Percentiles rank a stretch among this genome's conserved stretches.
Conservation (phyloP, 2,888 invertebrate genomes). For the Bombylius discolor region DNA sequence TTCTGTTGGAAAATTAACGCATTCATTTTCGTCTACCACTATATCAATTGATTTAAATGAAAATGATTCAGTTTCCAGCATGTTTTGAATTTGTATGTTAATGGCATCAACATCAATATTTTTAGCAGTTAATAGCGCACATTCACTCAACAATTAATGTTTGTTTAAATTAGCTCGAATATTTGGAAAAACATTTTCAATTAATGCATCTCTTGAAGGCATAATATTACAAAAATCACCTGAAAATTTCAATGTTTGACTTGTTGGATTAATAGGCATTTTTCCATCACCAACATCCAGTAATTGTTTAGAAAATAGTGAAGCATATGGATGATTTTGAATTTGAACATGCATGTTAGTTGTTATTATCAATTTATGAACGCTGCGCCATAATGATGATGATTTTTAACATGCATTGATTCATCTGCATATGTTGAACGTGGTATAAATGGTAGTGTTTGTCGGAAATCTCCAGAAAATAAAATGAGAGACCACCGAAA, state of each 20-base stretch:
- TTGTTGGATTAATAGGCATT: constrained; percentile 12
- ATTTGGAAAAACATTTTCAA: constrained; percentile 13
- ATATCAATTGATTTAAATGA: background rate
- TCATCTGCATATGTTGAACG: constrained; percentile 16
- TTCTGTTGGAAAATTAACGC: too few relatives aligned
- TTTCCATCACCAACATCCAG: constrained; percentile 11
- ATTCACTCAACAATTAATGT: too few relatives aligned
- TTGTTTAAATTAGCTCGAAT: too few relatives aligned
- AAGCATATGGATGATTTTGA: constrained; percentile 11
- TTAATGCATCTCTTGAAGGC: constrained; percentile 15
- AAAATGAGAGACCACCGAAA: constrained; percentile 17
- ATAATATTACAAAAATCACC: constrained; percentile 15
- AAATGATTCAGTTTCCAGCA: too few relatives aligned
- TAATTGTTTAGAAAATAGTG: constrained; percentile 11
- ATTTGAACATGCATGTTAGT: constrained; percentile 10
- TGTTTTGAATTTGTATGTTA: too few relatives aligned
- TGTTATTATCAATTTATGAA: constrained; percentile 5
- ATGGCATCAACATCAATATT: too few relatives aligned
- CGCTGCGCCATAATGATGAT: background rate
- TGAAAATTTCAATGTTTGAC: constrained; percentile 13
- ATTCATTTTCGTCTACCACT: constrained; percentile 9
- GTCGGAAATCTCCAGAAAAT: constrained; percentile 19
- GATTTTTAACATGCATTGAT: constrained; percentile 14
- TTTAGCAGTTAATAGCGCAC: too few relatives aligned
- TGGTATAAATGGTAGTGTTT: constrained; percentile 19